Evolutionary conservation across 2,888 invertebrate species (phyloP), one percentile per base, ranked within the genome.

Genomic region (Nephrocerus scutellatus): DNA sequence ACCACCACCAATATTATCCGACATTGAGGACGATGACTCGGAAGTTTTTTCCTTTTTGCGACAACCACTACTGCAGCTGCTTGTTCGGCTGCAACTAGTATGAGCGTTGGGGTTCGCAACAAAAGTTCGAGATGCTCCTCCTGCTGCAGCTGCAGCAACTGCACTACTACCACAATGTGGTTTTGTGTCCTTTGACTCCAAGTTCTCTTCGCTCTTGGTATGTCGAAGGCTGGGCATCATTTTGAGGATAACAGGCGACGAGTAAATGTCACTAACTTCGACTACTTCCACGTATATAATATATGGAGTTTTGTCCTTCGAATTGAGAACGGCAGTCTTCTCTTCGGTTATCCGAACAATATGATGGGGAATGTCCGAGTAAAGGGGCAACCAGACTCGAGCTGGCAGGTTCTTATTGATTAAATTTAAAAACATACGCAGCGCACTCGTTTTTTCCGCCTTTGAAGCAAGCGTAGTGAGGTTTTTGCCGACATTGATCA

Each of bases 361-460:
- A 62, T 92, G 86, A 72, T 98, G 97, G 34, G 89, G 83, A 55
- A 75, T 72, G 52, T 79, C 75, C 51, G 83, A 83, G 66, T 91
- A 84, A 30, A 97, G 75, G 10, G 98, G 98, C 54, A 99, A 75
- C 96, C 97, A 98, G 44, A 98, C 97, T 42, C 95, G 74, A 9
- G 97, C 96, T 10, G 98, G 98, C 44, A 99, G 76, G 74, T 98
- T 97, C 51, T 96, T 77, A 72, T 98, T 98, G 42, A 98, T 74
- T 53, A 89, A 76, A 50, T 88, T 89, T 53, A 98, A 75, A 68
- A 96, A 96, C 39, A 95, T 92, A 48, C 93, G 80, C 51, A 98
- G 74, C 52, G 89, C 80, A 46, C 89, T 89, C 48, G 88, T 95
- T 70, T 95, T 87, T 50, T 88, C 82, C 66, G 97, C 93, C 70